Evolutionary conservation across 2,888 invertebrate genomes (phyloP), one percentile per base, ranked within the genome.

Genomic region (Drosophila nigritarsus): DNA sequence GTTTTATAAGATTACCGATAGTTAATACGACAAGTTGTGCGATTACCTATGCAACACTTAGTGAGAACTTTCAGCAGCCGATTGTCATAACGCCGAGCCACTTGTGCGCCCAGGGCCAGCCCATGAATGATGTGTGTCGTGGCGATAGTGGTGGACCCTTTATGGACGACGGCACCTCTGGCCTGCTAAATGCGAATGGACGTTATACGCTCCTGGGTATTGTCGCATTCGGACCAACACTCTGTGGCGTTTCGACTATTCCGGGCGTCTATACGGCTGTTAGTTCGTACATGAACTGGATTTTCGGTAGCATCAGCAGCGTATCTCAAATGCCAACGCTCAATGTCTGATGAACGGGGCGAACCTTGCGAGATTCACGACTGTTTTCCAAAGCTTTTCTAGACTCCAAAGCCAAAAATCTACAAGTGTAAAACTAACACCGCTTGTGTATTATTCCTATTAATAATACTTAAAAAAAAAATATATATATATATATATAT

Each of bases 231-330:
- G 93, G 93, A 0, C 92, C 93, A 6, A 85, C 91, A 18, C 82
- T 88, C 0, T 93, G 93, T 64, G 93, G 94, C 7, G 91, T 93
- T 0, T 83, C 91, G 0, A 85, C 91, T 32, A 88, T 91, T 53
- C 94, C 94, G 0, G 94, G 93, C 8, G 92, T 94, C 1, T 94
- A 94, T 68, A 93, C 94, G 18, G 91, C 92, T 20, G 92, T 94
- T 9, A 89, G 91, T 29, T 89, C 92, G 42, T 93, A 91, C 67
- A 82, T 92, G 68, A 89, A 92, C 45, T 94, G 94, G 94, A 94
- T 94, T 4, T 63, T 75, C 18, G 65, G 63, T 6, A 90, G 56
- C 60, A 74, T 87, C 8, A 58, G 20, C 42, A 60, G 53, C n/a
- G 40, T 40, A 60, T 24, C 53, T 9, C 13, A 29, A 49, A 61